These are phyloP conservation scores for Jaculus jaculus DNA, from an alignment of 2,113 vertebrate species.

Conservation along the genomic window DNA sequence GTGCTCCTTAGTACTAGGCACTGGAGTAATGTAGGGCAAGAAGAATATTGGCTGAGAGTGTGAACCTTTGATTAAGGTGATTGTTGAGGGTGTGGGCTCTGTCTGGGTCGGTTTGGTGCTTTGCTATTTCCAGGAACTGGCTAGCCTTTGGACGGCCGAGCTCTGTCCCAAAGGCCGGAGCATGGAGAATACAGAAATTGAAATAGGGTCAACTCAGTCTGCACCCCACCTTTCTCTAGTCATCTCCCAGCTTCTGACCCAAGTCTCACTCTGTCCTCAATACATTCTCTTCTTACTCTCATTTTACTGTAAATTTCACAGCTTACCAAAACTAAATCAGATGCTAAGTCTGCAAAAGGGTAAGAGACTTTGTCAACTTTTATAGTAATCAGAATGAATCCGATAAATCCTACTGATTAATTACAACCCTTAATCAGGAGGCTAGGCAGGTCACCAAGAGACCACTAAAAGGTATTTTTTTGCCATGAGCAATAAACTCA, in stretches of 20 bases:
- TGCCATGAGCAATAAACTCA: not conserved
- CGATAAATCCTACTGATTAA: not conserved
- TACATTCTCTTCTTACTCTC: not conserved
- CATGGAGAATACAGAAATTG: not conserved
- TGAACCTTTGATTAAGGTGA: not conserved
- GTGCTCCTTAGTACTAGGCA: too few relatives aligned
- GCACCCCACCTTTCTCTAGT: not conserved
- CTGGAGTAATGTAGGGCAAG: not conserved
- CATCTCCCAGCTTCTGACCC: not conserved
- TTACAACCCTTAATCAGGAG: not conserved
- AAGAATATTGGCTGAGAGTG: not conserved
- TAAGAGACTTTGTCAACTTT: not conserved
- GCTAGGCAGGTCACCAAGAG: not conserved
- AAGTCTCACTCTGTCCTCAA: conserved; percentile 13
- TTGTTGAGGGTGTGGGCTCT: not conserved
- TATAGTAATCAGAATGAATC: not conserved
- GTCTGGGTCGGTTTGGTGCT: not conserved
- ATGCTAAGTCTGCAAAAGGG: conserved; percentile 26
- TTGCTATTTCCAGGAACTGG: not conserved
- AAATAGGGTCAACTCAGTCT: not conserved
- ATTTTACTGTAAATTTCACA: not conserved
- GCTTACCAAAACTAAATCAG: conserved; percentile 21
- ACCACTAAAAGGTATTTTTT: not conserved
- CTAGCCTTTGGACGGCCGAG: accelerated
- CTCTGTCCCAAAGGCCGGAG: not conserved